Conservation (phyloP, 2,797 vertebrate genomes). For the Streptopelia turtur region DNA sequence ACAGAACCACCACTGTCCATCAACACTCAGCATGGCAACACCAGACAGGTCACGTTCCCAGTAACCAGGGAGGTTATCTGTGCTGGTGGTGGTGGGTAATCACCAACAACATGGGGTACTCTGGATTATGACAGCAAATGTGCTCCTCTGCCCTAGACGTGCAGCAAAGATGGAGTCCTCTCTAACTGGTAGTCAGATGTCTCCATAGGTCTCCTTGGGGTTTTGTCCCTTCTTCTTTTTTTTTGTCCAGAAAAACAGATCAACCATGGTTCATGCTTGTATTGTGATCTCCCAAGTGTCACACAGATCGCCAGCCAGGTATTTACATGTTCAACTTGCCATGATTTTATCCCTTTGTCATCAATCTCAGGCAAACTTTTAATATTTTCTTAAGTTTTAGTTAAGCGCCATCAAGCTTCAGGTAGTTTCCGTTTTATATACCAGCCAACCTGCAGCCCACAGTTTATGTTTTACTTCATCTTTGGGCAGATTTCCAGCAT, state of each 20-base stretch:
- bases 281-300: not conserved
- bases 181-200: not conserved
- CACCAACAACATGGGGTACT: not conserved
- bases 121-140: not conserved
- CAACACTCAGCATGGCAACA: accelerated
- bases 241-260: not conserved
- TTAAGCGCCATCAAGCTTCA: not conserved
- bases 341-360: not conserved
- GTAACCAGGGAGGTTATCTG: not conserved
- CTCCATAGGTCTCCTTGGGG: not conserved
- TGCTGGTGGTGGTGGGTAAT: not conserved
- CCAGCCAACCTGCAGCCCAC: not conserved
- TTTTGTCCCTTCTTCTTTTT: not conserved
- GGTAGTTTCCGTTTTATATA: not conserved
- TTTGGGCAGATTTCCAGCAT: not conserved
- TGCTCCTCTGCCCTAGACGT: not conserved
- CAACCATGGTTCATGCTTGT: not conserved
- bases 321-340: not conserved
- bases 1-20: not conserved
- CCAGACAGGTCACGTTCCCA: not conserved
- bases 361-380: not conserved
- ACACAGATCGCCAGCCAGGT: not conserved
- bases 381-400: not conserved
- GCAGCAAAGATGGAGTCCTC: not conserved
- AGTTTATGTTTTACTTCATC: not conserved